Evolutionary conservation across 2,888 invertebrate species (phyloP).

Genomic region (Drosophila prostipennis): DNA sequence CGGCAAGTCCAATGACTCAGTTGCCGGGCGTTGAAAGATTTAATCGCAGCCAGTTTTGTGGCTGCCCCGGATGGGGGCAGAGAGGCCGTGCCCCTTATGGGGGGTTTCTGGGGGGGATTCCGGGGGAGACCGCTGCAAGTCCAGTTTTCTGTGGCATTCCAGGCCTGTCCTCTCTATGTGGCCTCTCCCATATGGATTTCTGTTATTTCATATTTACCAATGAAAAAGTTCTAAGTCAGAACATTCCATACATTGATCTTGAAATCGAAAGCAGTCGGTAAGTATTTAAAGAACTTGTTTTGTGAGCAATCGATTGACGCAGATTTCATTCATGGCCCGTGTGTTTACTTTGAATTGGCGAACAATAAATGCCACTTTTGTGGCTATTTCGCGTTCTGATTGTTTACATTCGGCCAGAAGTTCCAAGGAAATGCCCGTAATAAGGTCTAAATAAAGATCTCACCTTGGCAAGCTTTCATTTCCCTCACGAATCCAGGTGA

Average conservation of each 20-base stretch:
- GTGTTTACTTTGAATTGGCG: constrained; percentile 18
- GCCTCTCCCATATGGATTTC: constrained; percentile 17
- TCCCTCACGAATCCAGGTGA: constrained; percentile 1
- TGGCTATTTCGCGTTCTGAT: constrained; percentile 5
- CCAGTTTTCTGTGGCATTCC: constrained; percentile 49
- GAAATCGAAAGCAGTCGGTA: constrained; percentile 6
- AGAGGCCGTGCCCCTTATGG: constrained; percentile 3
- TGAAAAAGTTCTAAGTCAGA: neutral
- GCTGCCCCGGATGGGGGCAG: constrained; percentile 4
- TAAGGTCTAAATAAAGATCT: constrained; percentile 17
- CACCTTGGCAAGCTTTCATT: neutral
- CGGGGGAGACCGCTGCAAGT: constrained; percentile 13
- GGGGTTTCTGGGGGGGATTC: neutral
- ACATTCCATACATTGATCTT: neutral
- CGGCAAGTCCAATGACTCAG: constrained; percentile 71
- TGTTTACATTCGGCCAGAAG: constrained; percentile 15
- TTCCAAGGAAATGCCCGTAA: constrained; percentile 1
- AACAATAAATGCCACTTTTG: constrained; percentile 7
- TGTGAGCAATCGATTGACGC: constrained; percentile 11
- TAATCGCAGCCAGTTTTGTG: constrained; percentile 62
- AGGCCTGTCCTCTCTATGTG: constrained; percentile 6
- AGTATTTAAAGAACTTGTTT: constrained; percentile 1
- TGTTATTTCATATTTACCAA: no score
- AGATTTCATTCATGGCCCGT: constrained; percentile 9
- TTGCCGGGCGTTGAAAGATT: constrained; percentile 78